These are phyloP conservation scores for Eumacrocentrus americanus DNA, from an alignment of 2,888 invertebrate genomes.

Conservation along the genomic window DNA sequence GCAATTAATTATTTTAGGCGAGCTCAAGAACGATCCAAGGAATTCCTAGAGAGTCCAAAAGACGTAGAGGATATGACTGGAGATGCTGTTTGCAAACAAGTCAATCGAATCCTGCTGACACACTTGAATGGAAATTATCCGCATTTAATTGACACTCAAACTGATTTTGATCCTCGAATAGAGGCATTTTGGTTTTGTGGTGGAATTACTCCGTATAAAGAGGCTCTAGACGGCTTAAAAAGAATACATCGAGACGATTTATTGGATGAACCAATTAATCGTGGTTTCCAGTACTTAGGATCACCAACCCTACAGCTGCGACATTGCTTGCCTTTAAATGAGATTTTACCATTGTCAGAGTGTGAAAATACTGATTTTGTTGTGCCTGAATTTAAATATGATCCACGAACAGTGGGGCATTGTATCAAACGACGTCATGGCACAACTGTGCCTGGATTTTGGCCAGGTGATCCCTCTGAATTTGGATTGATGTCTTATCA, in stretches of 20 bases:
- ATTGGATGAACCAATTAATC: constrained; percentile 67
- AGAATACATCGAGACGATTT: constrained; percentile 59
- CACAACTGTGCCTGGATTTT: constrained; percentile 81
- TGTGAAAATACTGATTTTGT: constrained; percentile 65
- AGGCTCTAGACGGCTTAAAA: constrained; percentile 55
- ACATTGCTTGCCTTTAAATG: constrained; percentile 71
- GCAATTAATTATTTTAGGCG: constrained; percentile 48
- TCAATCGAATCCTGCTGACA: constrained; percentile 73
- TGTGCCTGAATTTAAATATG: constrained; percentile 67
- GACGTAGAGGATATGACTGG: constrained; percentile 62
- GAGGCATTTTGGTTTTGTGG: constrained; percentile 89
- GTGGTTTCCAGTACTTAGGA: constrained; percentile 75
- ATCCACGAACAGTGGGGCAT: constrained; percentile 71
- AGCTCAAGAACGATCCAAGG: constrained; percentile 38
- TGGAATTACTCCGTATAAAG: constrained; percentile 69
- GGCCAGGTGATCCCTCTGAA: constrained; percentile 81
- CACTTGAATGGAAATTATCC: constrained; percentile 66
- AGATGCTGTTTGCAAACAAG: constrained; percentile 68
- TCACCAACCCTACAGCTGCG: constrained; percentile 74
- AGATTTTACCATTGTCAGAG: constrained; percentile 67
- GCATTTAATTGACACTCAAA: constrained; percentile 70
- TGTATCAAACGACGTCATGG: constrained; percentile 67
- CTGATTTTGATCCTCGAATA: constrained; percentile 78
- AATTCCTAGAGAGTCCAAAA: constrained; percentile 30
- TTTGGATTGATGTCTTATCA: constrained; percentile 82